Evolutionary conservation across 2,888 invertebrate species (phyloP), one percentile per base, ranked within the genome.

Genomic region (Tenthredo amoena): DNA sequence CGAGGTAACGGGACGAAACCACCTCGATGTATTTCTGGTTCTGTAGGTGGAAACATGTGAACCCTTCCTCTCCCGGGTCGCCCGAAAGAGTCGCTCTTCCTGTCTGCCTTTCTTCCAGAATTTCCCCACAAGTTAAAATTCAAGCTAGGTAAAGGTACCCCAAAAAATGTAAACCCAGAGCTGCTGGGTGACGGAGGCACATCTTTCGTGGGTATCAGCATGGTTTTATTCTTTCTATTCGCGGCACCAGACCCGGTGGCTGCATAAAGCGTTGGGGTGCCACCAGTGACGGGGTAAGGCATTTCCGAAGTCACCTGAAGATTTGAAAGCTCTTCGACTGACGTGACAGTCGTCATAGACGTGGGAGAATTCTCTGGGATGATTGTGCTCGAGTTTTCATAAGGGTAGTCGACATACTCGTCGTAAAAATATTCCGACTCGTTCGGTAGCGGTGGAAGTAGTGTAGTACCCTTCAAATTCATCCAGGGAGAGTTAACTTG

Each of bases 361-460:
- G 18, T 74, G 55, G 58, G 26, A 34, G 82, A 85, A 26, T 90
- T 87, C 84, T 89, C 89, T 31, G 88, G 85, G 84, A 88, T 88
- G 47, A 89, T 86, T 43, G 94, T 89, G 84, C 94, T 91, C 58
- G 95, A 95, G 88, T 96, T 96, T 88, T 96, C 96, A 84, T 96
- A 95, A 9, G 96, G 96, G 92, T 97, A 97, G 91, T 97, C 97
- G 0, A 97, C 95, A 91, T 97, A 97, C 88, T 97, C 97, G 89
- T 97, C 97, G 91, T 97, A 97, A 89, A 97, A 96, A 90, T 97
- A 97, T 91, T 98, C 97, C 1, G 97, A 96, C 91, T 97, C 97
- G 91, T 96, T 96, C 6, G 96, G 97, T 2, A 95, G 94, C 93
- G 86, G 94, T 93, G 34, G 94, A 91, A 34, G 94, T 93, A 88